A percentile compares a stretch with the other conserved stretches of the same genome.
These are phyloP conservation scores for Octonoba sinensis DNA, from an alignment of 2,888 invertebrate genomes.

Conservation along the genomic window DNA sequence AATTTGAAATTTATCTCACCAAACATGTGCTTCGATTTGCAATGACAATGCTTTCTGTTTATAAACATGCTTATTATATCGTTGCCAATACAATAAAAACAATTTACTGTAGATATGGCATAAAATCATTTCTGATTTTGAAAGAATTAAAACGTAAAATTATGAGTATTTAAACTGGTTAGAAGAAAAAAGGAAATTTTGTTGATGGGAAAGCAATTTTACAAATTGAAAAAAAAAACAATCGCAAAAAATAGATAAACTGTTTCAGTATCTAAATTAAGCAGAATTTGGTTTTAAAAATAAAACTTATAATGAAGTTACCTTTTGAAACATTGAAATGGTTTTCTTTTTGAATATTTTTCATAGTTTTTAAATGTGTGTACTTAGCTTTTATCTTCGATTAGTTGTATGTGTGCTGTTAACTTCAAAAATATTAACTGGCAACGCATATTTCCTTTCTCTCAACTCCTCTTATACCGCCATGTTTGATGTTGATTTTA, in stretches of 20 bases:
- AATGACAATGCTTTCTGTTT: too few relatives aligned
- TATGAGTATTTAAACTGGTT: too few relatives aligned
- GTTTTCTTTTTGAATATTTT: too few relatives aligned
- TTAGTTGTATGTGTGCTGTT: conserved; percentile 47
- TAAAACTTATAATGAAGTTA: neutral
- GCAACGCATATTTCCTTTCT: conserved; percentile 49
- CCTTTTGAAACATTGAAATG: neutral
- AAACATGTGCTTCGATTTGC: too few relatives aligned
- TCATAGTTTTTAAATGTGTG: neutral
- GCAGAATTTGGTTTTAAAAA: neutral
- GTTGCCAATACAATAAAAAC: too few relatives aligned
- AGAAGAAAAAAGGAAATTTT: too few relatives aligned
- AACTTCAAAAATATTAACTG: conserved; percentile 43
- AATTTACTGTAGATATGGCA: too few relatives aligned
- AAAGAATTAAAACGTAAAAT: too few relatives aligned
- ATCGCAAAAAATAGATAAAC: neutral
- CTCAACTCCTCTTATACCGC: conserved; percentile 60
- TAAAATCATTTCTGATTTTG: too few relatives aligned
- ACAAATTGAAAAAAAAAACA: neutral
- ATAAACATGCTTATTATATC: too few relatives aligned
- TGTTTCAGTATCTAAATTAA: neutral
- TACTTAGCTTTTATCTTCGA: neutral
- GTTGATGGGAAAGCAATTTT: too few relatives aligned
- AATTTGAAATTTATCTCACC: too few relatives aligned
- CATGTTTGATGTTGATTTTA: conserved; percentile 58